phyloP scores from a whole-genome alignment of 53 echinoderm and acorn worm species.

The Patiria pectinifera region DNA sequence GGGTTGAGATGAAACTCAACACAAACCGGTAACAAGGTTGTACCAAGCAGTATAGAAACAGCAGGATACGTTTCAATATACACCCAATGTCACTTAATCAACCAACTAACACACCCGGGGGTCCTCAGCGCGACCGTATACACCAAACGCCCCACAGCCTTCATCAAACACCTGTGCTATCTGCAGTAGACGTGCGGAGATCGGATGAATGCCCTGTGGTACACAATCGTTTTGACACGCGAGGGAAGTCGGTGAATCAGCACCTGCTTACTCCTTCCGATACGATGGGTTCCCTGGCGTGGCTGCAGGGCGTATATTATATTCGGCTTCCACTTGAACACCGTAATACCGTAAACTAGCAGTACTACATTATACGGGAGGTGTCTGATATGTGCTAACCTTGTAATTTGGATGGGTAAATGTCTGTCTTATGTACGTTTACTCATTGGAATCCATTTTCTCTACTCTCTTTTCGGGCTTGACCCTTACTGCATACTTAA shows the following conservation, averaged over 20 bases:
- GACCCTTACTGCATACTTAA: too few relatives aligned
- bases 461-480: too few relatives aligned
- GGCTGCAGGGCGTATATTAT: not conserved
- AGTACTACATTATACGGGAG: not conserved
- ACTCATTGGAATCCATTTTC: too few relatives aligned
- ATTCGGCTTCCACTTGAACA: not conserved
- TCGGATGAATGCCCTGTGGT: not conserved
- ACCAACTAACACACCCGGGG: not conserved
- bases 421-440: too few relatives aligned
- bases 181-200: constrained; percentile 23
- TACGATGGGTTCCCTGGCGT: not conserved
- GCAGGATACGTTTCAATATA: not conserved
- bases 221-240: not conserved
- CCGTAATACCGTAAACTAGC: not conserved
- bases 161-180: constrained; percentile 45
- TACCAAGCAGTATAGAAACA: not conserved
- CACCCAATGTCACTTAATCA: not conserved
- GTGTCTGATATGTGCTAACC: not conserved
- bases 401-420: not conserved
- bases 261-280: constrained; percentile 6
- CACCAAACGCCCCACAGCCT: not conserved
- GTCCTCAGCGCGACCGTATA: not conserved
- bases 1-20: too few relatives aligned
- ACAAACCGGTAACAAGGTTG: not conserved
- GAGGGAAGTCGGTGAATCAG: not conserved